Conservation (phyloP, 2,797 vertebrate genomes). For the Microchirus variegatus region DNA sequence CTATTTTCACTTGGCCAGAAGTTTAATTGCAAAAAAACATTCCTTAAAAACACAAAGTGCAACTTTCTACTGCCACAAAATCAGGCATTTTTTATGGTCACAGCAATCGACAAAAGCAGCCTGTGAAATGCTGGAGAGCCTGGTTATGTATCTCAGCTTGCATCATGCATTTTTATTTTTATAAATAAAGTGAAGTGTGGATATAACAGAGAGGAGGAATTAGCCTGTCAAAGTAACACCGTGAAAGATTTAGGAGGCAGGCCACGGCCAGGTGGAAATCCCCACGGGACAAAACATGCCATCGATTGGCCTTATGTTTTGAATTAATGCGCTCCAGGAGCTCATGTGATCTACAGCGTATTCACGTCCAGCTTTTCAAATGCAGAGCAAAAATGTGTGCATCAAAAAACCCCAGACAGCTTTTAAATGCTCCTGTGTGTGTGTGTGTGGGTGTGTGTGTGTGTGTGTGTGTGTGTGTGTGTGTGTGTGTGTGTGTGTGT, state of each 20-base stretch:
- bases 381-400: conserved; percentile 11
- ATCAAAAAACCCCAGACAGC: conserved; percentile 35
- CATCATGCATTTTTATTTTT: too few relatives aligned
- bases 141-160: too few relatives aligned
- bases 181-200: too few relatives aligned
- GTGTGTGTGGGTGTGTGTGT: not conserved
- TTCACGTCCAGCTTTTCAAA: conserved; percentile 15
- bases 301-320: conserved; percentile 14
- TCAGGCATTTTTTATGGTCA: too few relatives aligned
- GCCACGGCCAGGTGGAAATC: not conserved
- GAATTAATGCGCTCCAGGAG: conserved; percentile 2
- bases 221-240: conserved; percentile 13
- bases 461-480: not conserved
- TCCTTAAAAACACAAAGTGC: too few relatives aligned
- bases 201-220: conserved; percentile 13
- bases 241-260: not conserved
- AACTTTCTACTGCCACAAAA: too few relatives aligned
- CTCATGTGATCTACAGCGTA: conserved; percentile 21
- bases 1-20: too few relatives aligned
- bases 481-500: not conserved
- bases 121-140: too few relatives aligned
- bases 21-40: too few relatives aligned
- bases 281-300: conserved; percentile 8
- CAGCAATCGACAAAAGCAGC: too few relatives aligned
- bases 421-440: conserved; percentile 34